Evolutionary conservation across 2,113 vertebrate genomes (phyloP), one percentile per base, ranked within the genome.

Genomic region (Pseudopodoces humilis): DNA sequence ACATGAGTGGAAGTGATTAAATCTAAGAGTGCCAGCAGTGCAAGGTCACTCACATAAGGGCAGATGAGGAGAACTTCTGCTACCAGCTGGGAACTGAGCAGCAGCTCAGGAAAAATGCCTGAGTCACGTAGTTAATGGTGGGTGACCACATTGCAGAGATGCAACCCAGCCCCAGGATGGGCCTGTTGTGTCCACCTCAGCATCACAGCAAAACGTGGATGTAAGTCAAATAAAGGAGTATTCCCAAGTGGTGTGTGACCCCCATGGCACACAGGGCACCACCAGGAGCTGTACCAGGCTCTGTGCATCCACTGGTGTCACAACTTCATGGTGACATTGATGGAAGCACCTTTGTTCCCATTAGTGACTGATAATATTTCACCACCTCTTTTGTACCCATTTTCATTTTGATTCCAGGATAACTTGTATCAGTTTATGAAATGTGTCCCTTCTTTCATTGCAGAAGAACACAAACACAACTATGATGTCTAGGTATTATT

Each of bases 401-500:
- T 94, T 94, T 90, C 95, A 79, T 97, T 97, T 95, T 78, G 72
- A 87, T 95, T 90, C 59, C 37, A 33, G 88, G 79, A 63, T 93
- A 94, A 94, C 96, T 95, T 93, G 74, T 92, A 90, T 94, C 64
- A 16, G 76, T 93, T 96, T 92, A 75, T 91, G 83, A 94, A 75
- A 91, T 69, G 85, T 63, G 76, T 75, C 71, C 44, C 63, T 93
- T 88, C 91, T 92, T 94, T 96, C 85, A 62, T 62, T 81, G 88
- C 60, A 55, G 64, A 35, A 70, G 83, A 91, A 20, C 60, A 69
- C 59, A 74, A 90, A 95, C 75, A 31, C 65, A 89, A 69, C 50
- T 5, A 2, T 1, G 10, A 60, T 43, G 4, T 83, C 41, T 67
- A 78, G 89, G 53, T 80, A n/a, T 91, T 90, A 93, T 33, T 87